Evolutionary conservation across 2,113 vertebrate species (phyloP).

Genomic region (Limanda limanda): DNA sequence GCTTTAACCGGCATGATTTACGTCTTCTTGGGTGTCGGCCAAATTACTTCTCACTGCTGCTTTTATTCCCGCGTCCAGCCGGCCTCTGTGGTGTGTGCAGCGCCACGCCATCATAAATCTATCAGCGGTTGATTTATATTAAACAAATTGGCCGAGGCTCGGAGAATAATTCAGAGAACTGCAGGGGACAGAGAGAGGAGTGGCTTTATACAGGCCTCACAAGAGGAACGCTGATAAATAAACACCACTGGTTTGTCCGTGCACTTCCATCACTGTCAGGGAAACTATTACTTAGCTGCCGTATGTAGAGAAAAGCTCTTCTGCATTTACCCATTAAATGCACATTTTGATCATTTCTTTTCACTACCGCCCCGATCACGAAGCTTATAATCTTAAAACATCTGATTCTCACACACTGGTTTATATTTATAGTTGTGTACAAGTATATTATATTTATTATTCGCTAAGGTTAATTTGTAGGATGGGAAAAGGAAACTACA

Average conservation of each 20-base stretch:
- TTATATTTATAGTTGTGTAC: background rate
- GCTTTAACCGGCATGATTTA: conserved; percentile 62
- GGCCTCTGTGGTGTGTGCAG: conserved; percentile 12
- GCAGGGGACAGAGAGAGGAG: conserved; percentile 22
- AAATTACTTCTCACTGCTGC: conserved; percentile 60
- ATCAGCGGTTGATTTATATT: conserved; percentile 53
- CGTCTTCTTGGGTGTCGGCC: conserved; percentile 45
- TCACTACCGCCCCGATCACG: background rate
- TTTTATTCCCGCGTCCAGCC: conserved; percentile 39
- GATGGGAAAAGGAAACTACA: background rate
- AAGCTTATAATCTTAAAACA: background rate
- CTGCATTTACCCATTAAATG: conserved; percentile 20
- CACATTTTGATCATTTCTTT: conserved; percentile 15
- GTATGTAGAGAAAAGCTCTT: conserved; percentile 27
- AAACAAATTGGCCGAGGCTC: conserved; percentile 66
- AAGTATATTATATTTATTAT: background rate
- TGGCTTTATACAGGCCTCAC: conserved; percentile 21
- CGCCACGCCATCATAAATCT: conserved; percentile 65
- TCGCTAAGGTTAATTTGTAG: background rate
- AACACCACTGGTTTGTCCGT: conserved; percentile 32
- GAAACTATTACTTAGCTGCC: conserved; percentile 35
- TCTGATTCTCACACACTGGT: background rate
- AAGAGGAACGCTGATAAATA: conserved; percentile 63
- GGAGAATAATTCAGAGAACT: conserved; percentile 52
- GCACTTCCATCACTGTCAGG: conserved; percentile 64